Conservation (phyloP, 1,140 invertebrate genomes). For the Diabrotica virgifera region DNA sequence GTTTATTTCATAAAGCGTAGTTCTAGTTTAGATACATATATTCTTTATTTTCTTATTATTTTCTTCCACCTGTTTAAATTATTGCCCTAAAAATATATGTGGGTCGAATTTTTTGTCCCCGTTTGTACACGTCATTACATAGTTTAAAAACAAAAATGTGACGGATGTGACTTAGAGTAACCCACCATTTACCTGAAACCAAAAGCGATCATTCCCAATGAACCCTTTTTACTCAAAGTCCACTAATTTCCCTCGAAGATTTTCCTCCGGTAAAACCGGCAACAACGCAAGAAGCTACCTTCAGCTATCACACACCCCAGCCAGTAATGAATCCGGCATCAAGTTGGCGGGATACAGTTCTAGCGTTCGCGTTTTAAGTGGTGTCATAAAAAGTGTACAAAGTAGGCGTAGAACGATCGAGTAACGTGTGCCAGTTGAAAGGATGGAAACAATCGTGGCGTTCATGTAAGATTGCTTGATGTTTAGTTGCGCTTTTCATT, state of each 20-base stretch:
- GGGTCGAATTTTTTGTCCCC: no score
- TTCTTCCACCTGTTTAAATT: no score
- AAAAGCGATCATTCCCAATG: no score
- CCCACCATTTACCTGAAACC: background rate
- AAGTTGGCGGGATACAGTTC: conserved; percentile 14
- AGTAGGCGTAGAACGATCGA: background rate
- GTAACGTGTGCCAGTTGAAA: background rate
- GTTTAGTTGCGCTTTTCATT: conserved; percentile 9
- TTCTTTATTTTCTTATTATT: no score
- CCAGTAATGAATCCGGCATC: conserved; percentile 12
- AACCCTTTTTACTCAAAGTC: background rate
- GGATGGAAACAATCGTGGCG: conserved; percentile 8
- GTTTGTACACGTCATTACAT: no score
- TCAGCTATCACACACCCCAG: conserved; percentile 18
- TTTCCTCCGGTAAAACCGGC: background rate
- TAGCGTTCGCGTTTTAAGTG: conserved; percentile 13
- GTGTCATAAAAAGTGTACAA: background rate
- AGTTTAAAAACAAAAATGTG: no score
- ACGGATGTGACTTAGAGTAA: background rate
- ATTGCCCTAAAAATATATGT: no score
- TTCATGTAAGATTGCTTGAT: conserved; percentile 9
- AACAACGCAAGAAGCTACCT: conserved; percentile 13
- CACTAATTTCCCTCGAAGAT: background rate
- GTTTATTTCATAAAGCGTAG: no score
- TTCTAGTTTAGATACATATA: no score